phyloP scores from a whole-genome alignment of 2,888 invertebrate genomes.

The Calameuta idolon region DNA sequence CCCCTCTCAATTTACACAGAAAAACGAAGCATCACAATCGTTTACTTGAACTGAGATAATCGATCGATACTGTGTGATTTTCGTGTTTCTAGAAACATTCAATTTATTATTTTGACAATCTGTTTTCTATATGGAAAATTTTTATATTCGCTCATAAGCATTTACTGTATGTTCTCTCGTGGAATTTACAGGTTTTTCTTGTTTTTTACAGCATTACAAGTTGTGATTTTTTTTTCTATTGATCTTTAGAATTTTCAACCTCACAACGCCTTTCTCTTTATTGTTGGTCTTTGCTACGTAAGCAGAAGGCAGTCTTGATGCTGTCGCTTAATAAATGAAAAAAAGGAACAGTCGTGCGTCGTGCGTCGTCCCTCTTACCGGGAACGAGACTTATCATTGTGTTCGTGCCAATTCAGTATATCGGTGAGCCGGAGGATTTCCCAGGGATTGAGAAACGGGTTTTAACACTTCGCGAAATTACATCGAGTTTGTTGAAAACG shows the following conservation, averaged over 20 bases:
- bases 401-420: neutral
- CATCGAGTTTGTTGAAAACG: constrained; percentile 12
- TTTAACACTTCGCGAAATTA: constrained; percentile 17
- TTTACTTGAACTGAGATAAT: neutral
- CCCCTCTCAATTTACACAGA: neutral
- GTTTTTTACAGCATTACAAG: neutral
- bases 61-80: neutral
- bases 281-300: neutral
- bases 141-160: neutral
- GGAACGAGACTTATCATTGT: neutral
- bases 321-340: neutral
- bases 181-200: neutral
- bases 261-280: neutral
- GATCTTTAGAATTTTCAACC: neutral
- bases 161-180: neutral
- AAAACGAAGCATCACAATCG: neutral
- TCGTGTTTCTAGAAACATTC: neutral
- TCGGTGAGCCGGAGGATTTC: constrained; percentile 15
- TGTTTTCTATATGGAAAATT: neutral
- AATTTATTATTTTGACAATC: neutral
- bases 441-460: constrained; percentile 28
- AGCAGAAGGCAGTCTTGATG: neutral
- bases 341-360: neutral
- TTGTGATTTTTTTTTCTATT: neutral
- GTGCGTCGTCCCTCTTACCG: neutral